Conservation (phyloP, 2,113 vertebrate species). For the Upupa epops region DNA sequence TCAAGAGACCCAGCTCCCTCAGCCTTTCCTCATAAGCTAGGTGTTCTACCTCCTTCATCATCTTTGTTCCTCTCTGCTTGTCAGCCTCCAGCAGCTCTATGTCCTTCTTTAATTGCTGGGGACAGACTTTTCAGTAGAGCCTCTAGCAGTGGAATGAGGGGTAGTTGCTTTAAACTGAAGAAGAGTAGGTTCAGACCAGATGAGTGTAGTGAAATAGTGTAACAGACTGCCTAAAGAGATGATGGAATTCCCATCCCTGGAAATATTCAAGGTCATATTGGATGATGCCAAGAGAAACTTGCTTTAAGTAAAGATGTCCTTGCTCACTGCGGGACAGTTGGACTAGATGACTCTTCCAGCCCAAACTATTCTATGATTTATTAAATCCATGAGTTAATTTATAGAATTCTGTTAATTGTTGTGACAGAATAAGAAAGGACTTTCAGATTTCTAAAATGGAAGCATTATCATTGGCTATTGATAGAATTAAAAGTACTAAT, state of each 20-base stretch:
- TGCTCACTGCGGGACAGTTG: not conserved
- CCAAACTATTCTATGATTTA: not conserved
- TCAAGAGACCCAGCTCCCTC: too few species aligned
- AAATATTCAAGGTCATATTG: not conserved
- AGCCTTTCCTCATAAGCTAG: too few species aligned
- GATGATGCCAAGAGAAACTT: not conserved
- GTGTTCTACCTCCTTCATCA: too few species aligned
- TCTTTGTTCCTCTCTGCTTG: too few species aligned
- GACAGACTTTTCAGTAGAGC: not conserved
- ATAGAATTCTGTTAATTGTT: not conserved
- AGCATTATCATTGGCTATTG: not conserved
- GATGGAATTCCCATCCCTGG: not conserved
- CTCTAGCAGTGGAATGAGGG: accelerated
- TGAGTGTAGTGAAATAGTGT: not conserved
- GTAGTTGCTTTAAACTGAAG: not conserved
- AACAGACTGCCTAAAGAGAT: not conserved
- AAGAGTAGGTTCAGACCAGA: not conserved
- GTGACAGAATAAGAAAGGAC: not conserved
- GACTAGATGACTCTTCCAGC: not conserved
- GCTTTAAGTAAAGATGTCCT: not conserved
- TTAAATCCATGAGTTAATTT: not conserved
- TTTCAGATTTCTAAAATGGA: not conserved
- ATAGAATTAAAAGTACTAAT: not conserved
- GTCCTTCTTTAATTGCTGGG: too few species aligned
- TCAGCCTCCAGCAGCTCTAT: too few species aligned